phyloP scores from a whole-genome alignment of 2,888 invertebrate genomes.

The Dicyrtomina minuta region DNA sequence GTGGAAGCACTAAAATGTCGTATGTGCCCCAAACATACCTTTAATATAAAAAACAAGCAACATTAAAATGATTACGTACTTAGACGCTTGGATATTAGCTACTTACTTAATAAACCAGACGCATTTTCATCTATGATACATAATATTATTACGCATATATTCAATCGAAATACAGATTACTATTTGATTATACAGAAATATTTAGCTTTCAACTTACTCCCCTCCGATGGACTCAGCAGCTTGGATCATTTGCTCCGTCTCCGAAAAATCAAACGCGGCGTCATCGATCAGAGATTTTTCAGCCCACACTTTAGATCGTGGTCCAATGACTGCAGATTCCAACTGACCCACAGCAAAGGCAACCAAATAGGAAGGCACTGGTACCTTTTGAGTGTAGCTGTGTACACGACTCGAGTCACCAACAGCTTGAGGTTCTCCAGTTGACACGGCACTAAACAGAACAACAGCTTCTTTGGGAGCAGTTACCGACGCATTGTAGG shows the following conservation, averaged over 20 bases:
- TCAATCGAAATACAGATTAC: too few species aligned
- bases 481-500: constrained; percentile 71
- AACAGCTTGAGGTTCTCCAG: constrained; percentile 56
- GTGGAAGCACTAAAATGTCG: constrained; percentile 82
- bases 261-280: constrained; percentile 83
- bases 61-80: too few species aligned
- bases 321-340: constrained; percentile 72
- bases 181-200: too few species aligned
- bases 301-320: constrained; percentile 83
- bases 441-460: constrained; percentile 82
- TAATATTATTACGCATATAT: too few species aligned
- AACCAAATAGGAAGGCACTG: constrained; percentile 84
- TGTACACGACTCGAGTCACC: constrained; percentile 60
- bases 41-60: constrained; percentile 54
- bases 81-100: too few species aligned
- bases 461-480: constrained; percentile 74
- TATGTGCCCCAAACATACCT: constrained; percentile 86
- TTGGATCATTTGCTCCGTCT: constrained; percentile 77
- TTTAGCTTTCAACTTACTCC: constrained; percentile 24
- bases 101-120: too few species aligned
- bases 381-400: constrained; percentile 72
- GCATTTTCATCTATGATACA: too few species aligned
- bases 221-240: constrained; percentile 82
- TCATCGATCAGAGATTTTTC: constrained; percentile 80
- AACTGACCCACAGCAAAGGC: constrained; percentile 85